phyloP scores from a whole-genome alignment of 2,113 vertebrate species.

The Platysteira castanea region DNA sequence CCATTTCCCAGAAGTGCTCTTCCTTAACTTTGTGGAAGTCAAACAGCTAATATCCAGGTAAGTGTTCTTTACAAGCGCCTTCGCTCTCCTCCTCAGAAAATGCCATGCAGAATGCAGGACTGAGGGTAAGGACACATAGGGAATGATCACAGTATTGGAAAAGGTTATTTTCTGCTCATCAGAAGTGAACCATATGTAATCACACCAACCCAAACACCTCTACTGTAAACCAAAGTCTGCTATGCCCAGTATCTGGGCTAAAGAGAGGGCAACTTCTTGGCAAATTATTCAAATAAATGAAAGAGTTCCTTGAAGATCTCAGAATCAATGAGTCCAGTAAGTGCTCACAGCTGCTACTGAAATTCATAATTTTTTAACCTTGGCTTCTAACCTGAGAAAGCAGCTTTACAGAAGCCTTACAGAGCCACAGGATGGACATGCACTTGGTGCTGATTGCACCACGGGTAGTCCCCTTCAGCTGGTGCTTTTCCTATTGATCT shows the following conservation, averaged over 20 bases:
- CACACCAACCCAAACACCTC: neutral
- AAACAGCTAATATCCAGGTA: neutral
- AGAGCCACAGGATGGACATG: neutral
- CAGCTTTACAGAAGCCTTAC: neutral
- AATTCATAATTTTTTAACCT: neutral
- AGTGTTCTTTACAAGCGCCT: neutral
- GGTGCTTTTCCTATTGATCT: neutral
- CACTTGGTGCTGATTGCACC: neutral
- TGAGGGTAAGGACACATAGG: neutral
- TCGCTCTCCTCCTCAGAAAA: neutral
- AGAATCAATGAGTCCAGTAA: neutral
- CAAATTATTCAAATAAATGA: neutral
- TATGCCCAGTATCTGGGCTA: neutral
- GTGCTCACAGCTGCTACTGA: neutral
- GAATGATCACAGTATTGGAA: neutral
- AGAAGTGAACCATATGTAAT: neutral
- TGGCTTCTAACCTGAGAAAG: neutral
- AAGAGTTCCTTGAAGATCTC: neutral
- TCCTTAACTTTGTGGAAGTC: constrained; percentile 43
- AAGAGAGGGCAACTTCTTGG: neutral
- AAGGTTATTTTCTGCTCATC: neutral
- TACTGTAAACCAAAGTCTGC: neutral
- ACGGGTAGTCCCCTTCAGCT: neutral
- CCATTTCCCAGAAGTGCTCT: neutral
- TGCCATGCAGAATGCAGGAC: neutral